Percentiles rank a stretch among this genome's conserved stretches.
Conservation (phyloP, 1,140 invertebrate genomes). For the Solenopsis invicta region DNA sequence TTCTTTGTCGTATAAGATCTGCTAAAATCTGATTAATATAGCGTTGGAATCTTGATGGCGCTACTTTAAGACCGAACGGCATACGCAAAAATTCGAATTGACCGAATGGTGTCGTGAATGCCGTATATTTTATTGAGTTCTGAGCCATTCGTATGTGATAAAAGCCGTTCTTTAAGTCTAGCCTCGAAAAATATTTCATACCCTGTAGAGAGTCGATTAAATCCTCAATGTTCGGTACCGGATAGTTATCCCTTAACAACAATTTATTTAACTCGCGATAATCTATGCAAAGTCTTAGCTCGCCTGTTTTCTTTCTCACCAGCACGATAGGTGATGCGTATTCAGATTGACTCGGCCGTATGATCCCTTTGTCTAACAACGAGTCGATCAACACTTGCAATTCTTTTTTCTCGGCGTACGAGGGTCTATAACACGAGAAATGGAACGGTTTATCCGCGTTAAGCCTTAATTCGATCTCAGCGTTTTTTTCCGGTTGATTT, state of each 20-base stretch:
- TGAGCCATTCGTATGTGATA: constrained; percentile 69
- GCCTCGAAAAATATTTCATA: constrained; percentile 65
- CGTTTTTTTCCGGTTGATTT: neutral
- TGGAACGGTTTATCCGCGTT: neutral
- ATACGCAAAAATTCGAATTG: too few relatives aligned
- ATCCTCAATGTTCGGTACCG: constrained; percentile 19
- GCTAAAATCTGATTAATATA: neutral
- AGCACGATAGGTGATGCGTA: too few relatives aligned
- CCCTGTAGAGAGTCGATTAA: neutral
- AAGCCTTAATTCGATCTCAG: neutral
- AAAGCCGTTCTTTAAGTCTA: constrained; percentile 76
- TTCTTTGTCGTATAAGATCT: neutral
- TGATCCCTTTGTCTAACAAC: neutral
- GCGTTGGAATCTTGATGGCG: constrained; percentile 30
- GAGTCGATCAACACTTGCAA: neutral
- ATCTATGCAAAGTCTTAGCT: neutral
- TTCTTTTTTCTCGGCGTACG: neutral
- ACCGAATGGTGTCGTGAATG: neutral
- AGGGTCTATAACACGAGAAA: neutral
- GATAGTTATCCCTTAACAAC: neutral
- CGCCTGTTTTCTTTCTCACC: neutral
- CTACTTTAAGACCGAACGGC: constrained; percentile 17
- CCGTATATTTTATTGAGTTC: constrained; percentile 68
- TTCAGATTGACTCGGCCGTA: constrained; percentile 9
- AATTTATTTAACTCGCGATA: neutral